Evolutionary conservation across 2,113 vertebrate genomes (phyloP).

Genomic region (Edolisoma coerulescens): DNA sequence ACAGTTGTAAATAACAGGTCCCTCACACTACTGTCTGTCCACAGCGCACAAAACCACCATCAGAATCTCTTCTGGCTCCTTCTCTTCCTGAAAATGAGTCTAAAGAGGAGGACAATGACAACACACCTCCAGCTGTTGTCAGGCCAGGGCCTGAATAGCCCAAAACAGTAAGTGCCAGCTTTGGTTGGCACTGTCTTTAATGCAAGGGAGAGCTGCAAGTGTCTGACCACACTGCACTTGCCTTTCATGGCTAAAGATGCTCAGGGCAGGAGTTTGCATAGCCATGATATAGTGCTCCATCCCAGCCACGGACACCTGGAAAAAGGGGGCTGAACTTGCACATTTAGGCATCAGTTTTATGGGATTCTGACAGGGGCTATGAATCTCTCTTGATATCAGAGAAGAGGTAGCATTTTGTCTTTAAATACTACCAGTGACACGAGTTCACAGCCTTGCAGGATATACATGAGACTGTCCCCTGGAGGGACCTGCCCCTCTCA

Average conservation of each 20-base stretch:
- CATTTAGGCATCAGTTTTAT: not conserved
- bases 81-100: slow-evolving; percentile 93
- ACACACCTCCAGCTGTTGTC: slow-evolving; percentile 88
- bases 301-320: not conserved
- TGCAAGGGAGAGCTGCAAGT: not conserved
- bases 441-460: not conserved
- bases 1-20: no score
- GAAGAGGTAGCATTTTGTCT: not conserved
- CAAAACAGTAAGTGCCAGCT: slow-evolving; percentile 84
- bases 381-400: not conserved
- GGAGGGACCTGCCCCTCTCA: not conserved
- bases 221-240: not conserved
- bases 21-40: not conserved
- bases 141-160: slow-evolving; percentile 93
- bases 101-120: slow-evolving; percentile 87
- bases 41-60: slow-evolving; percentile 89
- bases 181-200: not conserved
- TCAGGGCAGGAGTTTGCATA: not conserved
- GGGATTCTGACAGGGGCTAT: not conserved
- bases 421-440: rapidly evolving
- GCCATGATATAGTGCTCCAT: not conserved
- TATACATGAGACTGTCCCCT: not conserved
- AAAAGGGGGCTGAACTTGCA: not conserved
- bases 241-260: not conserved
- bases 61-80: slow-evolving; percentile 90